These are phyloP conservation scores for Dermatemys mawii DNA, from an alignment of 2,113 vertebrate species.

Conservation along the genomic window DNA sequence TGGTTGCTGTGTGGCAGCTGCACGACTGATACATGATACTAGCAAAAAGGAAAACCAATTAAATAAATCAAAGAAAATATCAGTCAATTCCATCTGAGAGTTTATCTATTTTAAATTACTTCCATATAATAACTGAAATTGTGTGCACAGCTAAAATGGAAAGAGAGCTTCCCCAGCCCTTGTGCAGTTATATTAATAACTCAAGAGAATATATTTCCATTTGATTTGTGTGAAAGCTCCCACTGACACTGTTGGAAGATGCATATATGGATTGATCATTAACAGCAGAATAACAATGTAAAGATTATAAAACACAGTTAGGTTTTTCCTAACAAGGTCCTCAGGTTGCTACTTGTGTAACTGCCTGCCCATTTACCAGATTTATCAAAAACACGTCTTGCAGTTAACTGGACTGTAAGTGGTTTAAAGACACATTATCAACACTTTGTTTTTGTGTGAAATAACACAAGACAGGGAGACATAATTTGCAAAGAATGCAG, in stretches of 20 bases:
- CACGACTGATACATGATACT: not conserved
- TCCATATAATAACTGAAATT: conserved; percentile 48
- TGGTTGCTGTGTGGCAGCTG: not conserved
- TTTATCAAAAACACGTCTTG: conserved; percentile 56
- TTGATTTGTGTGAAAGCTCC: conserved; percentile 58
- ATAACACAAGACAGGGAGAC: not conserved
- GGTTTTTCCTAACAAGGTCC: conserved; percentile 22
- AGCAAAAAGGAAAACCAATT: conserved; percentile 17
- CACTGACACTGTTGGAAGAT: conserved; percentile 20
- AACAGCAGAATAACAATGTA: not conserved
- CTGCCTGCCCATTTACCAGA: conserved; percentile 13
- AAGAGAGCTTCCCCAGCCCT: conserved; percentile 36
- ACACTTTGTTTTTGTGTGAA: not conserved
- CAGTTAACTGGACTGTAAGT: conserved; percentile 10
- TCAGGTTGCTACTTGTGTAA: not conserved
- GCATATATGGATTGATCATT: not conserved
- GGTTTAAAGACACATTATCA: not conserved
- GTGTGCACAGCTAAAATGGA: conserved; percentile 64
- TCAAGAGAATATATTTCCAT: conserved; percentile 43
- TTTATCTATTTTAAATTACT: conserved; percentile 63
- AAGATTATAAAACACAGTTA: conserved; percentile 28
- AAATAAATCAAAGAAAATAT: not conserved
- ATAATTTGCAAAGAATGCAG: not conserved
- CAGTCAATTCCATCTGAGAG: conserved; percentile 32
- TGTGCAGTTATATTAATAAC: conserved; percentile 69